Percentiles rank a stretch among this genome's conserved stretches.
Evolutionary conservation across 2,797 vertebrate genomes (phyloP).

Genomic region (Spizella passerina): DNA sequence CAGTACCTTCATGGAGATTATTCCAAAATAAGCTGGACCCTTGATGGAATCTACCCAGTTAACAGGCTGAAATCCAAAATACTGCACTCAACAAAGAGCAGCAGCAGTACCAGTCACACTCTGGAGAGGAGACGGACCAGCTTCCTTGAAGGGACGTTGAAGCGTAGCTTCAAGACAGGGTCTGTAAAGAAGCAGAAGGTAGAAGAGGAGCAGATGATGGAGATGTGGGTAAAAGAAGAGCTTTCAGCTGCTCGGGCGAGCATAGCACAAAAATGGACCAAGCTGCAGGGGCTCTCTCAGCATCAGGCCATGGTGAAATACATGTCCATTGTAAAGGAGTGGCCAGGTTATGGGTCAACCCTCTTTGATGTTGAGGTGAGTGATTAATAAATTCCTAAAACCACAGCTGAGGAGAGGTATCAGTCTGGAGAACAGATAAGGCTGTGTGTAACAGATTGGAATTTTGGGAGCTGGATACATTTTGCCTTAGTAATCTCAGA

Average conservation of each 20-base stretch:
- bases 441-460: not conserved
- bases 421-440: not conserved
- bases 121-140: conserved; percentile 89
- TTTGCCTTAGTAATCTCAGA: not conserved
- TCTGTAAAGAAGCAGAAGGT: conserved; percentile 91
- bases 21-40: conserved; percentile 79
- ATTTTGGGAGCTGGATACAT: not conserved
- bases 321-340: conserved; percentile 91
- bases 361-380: conserved; percentile 92
- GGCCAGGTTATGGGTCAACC: conserved; percentile 91
- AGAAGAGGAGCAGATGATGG: conserved; percentile 94
- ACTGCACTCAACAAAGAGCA: conserved; percentile 87
- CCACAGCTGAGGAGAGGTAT: not conserved
- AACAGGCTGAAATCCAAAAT: conserved; percentile 87
- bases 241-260: conserved; percentile 87
- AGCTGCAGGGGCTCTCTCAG: conserved; percentile 85
- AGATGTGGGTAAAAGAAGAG: conserved; percentile 96
- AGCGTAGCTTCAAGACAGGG: conserved; percentile 87
- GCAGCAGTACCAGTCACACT: conserved; percentile 78
- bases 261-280: conserved; percentile 89
- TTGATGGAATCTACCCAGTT: conserved; percentile 88
- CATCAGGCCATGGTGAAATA: conserved; percentile 94
- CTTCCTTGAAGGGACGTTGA: conserved; percentile 90
- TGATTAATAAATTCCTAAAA: not conserved
- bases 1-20: conserved; percentile 89